Evolutionary conservation across 2,888 invertebrate genomes (phyloP).

Genomic region (Mantis religiosa): DNA sequence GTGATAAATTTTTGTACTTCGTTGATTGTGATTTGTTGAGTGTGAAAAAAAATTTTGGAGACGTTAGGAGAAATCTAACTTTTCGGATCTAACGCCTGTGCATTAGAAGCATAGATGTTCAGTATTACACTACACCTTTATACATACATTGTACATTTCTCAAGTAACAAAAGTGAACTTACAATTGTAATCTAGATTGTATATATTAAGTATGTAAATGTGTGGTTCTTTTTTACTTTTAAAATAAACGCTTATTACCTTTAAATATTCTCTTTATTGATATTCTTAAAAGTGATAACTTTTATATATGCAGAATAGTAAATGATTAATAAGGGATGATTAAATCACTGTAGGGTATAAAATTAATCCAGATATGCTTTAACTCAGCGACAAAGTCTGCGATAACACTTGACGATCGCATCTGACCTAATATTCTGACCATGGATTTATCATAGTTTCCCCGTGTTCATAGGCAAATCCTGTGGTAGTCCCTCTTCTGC

Average conservation of each 20-base stretch:
- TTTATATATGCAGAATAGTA: too few relatives aligned
- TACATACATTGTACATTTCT: neutral
- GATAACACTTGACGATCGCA: too few relatives aligned
- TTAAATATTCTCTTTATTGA: too few relatives aligned
- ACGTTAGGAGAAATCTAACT: neutral
- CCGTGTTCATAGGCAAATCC: too few relatives aligned
- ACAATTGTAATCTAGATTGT: neutral
- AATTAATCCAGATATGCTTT: too few relatives aligned
- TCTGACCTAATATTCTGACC: too few relatives aligned
- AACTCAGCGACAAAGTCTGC: too few relatives aligned
- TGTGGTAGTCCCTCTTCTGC: too few relatives aligned
- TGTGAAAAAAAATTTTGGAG: neutral
- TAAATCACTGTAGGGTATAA: too few relatives aligned
- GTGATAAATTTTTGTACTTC: neutral
- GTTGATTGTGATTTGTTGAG: neutral
- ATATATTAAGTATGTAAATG: neutral
- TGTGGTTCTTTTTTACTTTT: neutral
- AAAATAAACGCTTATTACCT: neutral
- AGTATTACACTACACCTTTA: neutral
- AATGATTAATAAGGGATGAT: too few relatives aligned
- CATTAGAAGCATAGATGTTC: neutral
- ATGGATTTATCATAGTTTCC: too few relatives aligned
- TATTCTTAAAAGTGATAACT: too few relatives aligned
- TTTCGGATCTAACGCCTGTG: neutral
- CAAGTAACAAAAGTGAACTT: neutral